Conservation (phyloP, 2,888 invertebrate species). For the Brachyptera risi region DNA sequence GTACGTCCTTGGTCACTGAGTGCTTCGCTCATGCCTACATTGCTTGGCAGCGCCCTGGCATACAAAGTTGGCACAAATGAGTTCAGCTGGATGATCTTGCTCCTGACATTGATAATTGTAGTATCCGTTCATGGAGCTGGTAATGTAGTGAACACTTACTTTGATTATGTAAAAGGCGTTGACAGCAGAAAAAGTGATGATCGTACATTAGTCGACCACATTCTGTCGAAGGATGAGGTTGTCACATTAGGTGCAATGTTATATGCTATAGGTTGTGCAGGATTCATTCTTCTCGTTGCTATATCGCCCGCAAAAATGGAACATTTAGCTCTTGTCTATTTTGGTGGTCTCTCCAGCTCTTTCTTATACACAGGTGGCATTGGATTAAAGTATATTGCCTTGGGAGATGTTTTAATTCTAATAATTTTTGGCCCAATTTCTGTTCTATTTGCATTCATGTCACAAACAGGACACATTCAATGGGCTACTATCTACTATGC, state of each 20-base stretch:
- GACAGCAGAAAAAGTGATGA: slow-evolving; percentile 92
- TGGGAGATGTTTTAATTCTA: slow-evolving; percentile 88
- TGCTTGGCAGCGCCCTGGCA: slow-evolving; percentile 84
- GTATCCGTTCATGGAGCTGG: slow-evolving; percentile 93
- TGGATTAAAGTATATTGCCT: slow-evolving; percentile 90
- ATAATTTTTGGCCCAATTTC: slow-evolving; percentile 92
- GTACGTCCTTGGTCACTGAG: slow-evolving; percentile 92
- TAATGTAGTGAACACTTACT: slow-evolving; percentile 95
- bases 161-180: slow-evolving; percentile 90
- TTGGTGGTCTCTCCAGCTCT: slow-evolving; percentile 91
- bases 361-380: slow-evolving; percentile 97
- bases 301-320: slow-evolving; percentile 92
- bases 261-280: slow-evolving; percentile 80
- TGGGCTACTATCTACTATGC: slow-evolving; percentile 91
- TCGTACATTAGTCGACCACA: slow-evolving; percentile 89
- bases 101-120: slow-evolving; percentile 80
- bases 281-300: slow-evolving; percentile 69
- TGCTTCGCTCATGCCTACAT: slow-evolving; percentile 85
- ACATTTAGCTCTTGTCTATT: slow-evolving; percentile 89
- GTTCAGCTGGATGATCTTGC: slow-evolving; percentile 73
- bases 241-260: slow-evolving; percentile 84
- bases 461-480: slow-evolving; percentile 88
- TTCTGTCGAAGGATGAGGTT: slow-evolving; percentile 77
- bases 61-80: slow-evolving; percentile 69
- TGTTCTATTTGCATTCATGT: slow-evolving; percentile 88